phyloP scores from a whole-genome alignment of 2,797 vertebrate genomes.

The Eulemur mongoz region DNA sequence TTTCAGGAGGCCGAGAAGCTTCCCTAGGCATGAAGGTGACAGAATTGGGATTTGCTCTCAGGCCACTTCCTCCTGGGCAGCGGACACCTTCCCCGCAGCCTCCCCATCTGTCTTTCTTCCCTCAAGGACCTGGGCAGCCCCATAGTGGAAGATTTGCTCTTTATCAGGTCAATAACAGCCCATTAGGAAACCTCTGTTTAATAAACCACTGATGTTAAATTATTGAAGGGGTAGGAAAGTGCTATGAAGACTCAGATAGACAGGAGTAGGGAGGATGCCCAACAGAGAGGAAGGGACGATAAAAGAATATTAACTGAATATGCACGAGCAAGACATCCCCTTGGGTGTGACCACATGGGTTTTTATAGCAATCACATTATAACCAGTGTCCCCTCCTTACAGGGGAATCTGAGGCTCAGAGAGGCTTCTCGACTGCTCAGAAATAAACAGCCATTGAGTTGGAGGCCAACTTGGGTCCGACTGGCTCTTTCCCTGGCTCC shows the following conservation, averaged over 20 bases:
- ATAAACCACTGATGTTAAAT: constrained; percentile 70
- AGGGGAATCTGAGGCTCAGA: neutral
- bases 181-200: constrained; percentile 66
- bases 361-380: neutral
- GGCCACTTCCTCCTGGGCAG: neutral
- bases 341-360: neutral
- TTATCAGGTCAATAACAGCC: constrained; percentile 52
- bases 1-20: neutral
- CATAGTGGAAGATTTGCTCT: neutral
- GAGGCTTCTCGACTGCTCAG: neutral
- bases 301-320: neutral
- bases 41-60: neutral
- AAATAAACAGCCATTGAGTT: neutral
- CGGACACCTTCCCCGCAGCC: neutral
- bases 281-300: neutral
- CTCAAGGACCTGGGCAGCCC: neutral
- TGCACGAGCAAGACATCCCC: neutral
- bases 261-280: neutral
- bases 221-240: constrained; percentile 60
- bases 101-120: neutral
- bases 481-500: neutral
- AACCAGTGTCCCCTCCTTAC: neutral
- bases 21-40: neutral
- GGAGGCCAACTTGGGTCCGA: neutral
- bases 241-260: neutral